Evolutionary conservation across 2,797 vertebrate species (phyloP).

Genomic region (Anabacerthia variegaticeps): DNA sequence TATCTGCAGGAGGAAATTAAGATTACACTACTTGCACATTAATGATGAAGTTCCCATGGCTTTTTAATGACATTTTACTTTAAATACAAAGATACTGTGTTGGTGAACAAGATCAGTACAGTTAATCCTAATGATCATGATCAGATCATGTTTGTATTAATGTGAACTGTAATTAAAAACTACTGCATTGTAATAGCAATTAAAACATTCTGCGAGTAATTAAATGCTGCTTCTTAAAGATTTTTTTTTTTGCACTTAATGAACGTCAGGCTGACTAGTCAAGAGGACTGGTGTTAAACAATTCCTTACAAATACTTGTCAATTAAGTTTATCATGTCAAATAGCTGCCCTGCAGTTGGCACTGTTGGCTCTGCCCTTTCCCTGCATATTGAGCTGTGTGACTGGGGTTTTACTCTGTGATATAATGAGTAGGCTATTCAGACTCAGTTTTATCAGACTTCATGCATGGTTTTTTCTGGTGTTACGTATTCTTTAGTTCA

Average conservation of each 20-base stretch:
- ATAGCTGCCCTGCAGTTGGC: not conserved
- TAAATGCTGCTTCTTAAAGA: not conserved
- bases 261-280: not conserved
- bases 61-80: conserved; percentile 32
- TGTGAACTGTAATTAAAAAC: conserved; percentile 33
- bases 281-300: not conserved
- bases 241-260: not conserved
- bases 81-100: not conserved
- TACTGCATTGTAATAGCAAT: not conserved
- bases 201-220: conserved; percentile 14
- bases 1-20: conserved; percentile 49
- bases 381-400: not conserved
- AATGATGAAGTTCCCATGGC: not conserved
- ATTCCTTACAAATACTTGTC: not conserved
- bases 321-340: not conserved
- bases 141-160: conserved; percentile 5
- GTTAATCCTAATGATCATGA: not conserved
- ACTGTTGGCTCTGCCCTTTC: not conserved
- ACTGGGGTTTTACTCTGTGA: not conserved
- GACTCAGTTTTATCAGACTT: not conserved
- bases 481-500: not conserved
- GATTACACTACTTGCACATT: not conserved
- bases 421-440: not conserved
- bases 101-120: not conserved
- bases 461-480: not conserved